Conservation (phyloP, 2,888 invertebrate species). For the Acanthosepion esculentum region DNA sequence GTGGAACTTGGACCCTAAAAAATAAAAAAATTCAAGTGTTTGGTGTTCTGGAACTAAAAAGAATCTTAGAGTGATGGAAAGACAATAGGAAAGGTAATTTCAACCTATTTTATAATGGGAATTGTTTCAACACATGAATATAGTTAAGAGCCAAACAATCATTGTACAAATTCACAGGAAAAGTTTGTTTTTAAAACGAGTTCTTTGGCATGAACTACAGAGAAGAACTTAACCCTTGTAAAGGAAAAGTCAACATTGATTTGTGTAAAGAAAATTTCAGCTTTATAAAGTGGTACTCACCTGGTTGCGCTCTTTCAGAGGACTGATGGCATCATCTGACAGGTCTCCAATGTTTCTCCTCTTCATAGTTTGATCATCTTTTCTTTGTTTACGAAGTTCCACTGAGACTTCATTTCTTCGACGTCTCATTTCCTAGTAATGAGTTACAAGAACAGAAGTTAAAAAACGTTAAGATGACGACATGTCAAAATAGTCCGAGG, state of each 20-base stretch:
- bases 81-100: not conserved
- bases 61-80: not conserved
- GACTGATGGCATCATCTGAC: constrained; percentile 76
- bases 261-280: not conserved
- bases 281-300: constrained; percentile 52
- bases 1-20: constrained; percentile 58
- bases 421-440: constrained; percentile 86
- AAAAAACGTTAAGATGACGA: too few relatives aligned
- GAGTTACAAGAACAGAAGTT: too few relatives aligned
- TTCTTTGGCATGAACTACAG: too few relatives aligned
- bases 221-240: too few relatives aligned
- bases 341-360: constrained; percentile 85
- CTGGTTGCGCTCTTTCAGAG: constrained; percentile 70
- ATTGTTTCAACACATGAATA: too few relatives aligned
- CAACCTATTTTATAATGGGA: too few relatives aligned
- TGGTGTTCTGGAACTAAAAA: not conserved
- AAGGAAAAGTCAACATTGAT: too few relatives aligned
- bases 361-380: constrained; percentile 94
- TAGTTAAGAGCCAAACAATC: too few relatives aligned
- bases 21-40: constrained; percentile 34
- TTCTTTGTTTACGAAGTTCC: constrained; percentile 91
- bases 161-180: too few relatives aligned
- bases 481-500: too few relatives aligned
- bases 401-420: constrained; percentile 91
- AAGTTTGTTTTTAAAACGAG: too few relatives aligned